A percentile compares a stretch with the other conserved stretches of the same genome.
Evolutionary conservation across 1,140 invertebrate species (phyloP).

Genomic region (Bombus sibiricus): DNA sequence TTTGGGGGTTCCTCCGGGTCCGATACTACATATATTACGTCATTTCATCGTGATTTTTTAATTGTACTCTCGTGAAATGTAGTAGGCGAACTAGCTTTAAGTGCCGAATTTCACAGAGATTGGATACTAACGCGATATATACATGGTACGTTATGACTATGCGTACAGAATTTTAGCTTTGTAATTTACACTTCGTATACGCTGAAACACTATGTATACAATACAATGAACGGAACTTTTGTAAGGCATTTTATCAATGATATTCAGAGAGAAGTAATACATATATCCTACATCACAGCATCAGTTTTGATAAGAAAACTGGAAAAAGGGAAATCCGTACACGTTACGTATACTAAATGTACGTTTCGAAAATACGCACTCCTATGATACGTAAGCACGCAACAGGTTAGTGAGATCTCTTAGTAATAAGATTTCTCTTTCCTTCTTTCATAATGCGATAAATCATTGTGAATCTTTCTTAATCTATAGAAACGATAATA

Average conservation of each 20-base stretch:
- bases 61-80: constrained; percentile 5
- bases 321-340: constrained; percentile 45
- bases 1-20: too few relatives aligned
- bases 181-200: neutral
- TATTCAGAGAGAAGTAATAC: constrained; percentile 47
- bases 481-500: too few relatives aligned
- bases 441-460: neutral
- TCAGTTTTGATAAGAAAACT: constrained; percentile 38
- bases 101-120: constrained; percentile 3
- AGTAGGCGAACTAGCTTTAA: constrained; percentile 19
- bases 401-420: constrained; percentile 52
- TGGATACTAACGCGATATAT: neutral
- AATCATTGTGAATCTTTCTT: too few relatives aligned
- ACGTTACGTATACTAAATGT: constrained; percentile 1
- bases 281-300: constrained; percentile 27
- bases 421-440: neutral
- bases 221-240: neutral
- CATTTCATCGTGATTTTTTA: constrained; percentile 24
- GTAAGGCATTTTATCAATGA: constrained; percentile 23
- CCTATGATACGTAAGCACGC: constrained; percentile 20
- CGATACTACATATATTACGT: too few relatives aligned
- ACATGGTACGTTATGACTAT: too few relatives aligned
- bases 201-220: too few relatives aligned
- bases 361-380: too few relatives aligned
- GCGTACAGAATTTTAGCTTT: neutral